These are phyloP conservation scores for Amphibalanus amphitrite DNA, from an alignment of 1,140 invertebrate genomes.

Conservation along the genomic window DNA sequence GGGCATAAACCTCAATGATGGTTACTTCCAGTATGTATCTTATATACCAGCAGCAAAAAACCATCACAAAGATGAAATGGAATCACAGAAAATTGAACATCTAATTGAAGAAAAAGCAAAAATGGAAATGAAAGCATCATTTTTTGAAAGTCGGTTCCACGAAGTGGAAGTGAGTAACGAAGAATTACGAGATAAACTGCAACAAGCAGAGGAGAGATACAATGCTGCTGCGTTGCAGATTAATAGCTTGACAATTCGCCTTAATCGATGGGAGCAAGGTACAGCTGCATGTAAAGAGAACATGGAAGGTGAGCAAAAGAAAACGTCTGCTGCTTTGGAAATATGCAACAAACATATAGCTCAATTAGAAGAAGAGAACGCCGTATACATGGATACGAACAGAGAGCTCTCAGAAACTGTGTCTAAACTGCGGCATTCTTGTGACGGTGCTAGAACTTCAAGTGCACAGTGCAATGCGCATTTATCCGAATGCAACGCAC, in stretches of 20 bases:
- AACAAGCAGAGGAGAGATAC: too few relatives aligned
- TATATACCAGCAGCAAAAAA: not conserved
- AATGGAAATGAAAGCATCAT: not conserved
- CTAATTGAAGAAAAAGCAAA: not conserved
- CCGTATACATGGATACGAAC: not conserved
- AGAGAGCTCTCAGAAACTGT: not conserved
- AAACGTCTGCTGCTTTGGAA: not conserved
- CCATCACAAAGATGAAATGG: not conserved
- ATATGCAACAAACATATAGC: not conserved
- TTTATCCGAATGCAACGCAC: not conserved
- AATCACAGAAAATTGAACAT: not conserved
- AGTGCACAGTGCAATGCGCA: not conserved
- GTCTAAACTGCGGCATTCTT: not conserved
- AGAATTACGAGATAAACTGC: too few relatives aligned
- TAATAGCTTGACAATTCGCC: not conserved
- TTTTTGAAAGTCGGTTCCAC: not conserved
- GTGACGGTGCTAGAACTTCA: not conserved
- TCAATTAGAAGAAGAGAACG: not conserved
- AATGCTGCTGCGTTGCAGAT: not conserved
- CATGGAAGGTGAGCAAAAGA: not conserved
- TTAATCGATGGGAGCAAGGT: not conserved
- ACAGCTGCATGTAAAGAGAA: not conserved
- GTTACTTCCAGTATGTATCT: not conserved
- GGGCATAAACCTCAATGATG: not conserved
- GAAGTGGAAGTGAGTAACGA: too few relatives aligned